Evolutionary conservation across 2,113 vertebrate genomes (phyloP).

Genomic region (Cinclus mexicanus): DNA sequence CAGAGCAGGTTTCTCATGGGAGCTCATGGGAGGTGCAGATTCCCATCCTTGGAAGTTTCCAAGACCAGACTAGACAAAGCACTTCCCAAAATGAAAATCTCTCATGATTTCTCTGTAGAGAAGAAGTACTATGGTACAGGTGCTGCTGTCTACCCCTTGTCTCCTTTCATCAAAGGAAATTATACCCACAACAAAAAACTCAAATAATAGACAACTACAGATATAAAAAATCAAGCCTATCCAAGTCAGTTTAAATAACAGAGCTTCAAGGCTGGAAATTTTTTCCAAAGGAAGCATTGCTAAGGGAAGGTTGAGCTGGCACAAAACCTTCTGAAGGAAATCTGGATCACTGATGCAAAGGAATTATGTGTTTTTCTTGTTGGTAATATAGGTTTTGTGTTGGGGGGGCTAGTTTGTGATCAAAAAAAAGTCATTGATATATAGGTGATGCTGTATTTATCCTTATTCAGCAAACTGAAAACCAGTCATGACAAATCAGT

Average conservation of each 20-base stretch:
- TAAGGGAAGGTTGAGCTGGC: background rate
- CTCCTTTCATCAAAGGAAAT: background rate
- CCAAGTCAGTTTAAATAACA: background rate
- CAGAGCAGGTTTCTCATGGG: background rate
- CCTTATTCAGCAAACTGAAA: background rate
- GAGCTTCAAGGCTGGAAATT: background rate
- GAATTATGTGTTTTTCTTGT: background rate
- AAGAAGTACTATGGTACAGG: background rate
- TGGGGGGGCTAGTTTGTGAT: fast-evolving
- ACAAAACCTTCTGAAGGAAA: background rate
- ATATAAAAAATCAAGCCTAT: background rate
- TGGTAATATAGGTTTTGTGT: fast-evolving
- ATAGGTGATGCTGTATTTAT: background rate
- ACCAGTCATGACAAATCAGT: background rate
- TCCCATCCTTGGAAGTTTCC: background rate
- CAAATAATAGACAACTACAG: background rate
- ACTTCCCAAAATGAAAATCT: background rate
- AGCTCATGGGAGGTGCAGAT: background rate
- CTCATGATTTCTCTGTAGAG: background rate
- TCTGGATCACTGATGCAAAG: background rate
- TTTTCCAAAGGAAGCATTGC: background rate
- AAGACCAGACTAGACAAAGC: background rate
- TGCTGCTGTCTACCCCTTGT: background rate
- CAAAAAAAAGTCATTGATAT: background rate
- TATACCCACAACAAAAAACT: background rate